Base-by-base conservation (phyloP, 1,140 invertebrate species). In the Portunus trituberculatus region DNA sequence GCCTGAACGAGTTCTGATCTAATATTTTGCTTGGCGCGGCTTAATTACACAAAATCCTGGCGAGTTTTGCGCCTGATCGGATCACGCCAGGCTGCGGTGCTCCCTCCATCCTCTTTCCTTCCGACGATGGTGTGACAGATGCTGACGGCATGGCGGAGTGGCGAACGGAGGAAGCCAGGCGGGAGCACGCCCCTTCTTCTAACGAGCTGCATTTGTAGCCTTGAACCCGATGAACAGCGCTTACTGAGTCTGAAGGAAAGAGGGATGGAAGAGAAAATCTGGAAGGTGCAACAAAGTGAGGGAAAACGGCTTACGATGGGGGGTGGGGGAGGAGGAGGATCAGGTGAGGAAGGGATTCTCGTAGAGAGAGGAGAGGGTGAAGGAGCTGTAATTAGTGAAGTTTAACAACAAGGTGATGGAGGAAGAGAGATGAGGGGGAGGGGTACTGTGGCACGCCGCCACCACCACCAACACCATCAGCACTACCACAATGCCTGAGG, bases 11-110 rank as follows among this genome's bases (percentile, higher is more conserved):
- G 45, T 76, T 83, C 76, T 31, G 91, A 82, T 92, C 91, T 83
- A 92, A 92, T 92, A 92, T 92, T 92, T 92, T 92, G 91, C 59
- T 76, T 76, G 91, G 59, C 52, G n/a, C 45, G 59, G 59, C 91
- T 92, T 92, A 92, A 92, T 92, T 92, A 92, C 91, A 92, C 91
- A 92, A 92, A 92, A 92, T 92, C 91, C 91, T 39, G 91, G 14
- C 91, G 91, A 76, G 91, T 92, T 92, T 92, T 83, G n/a, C 91
- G 91, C 91, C 59, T 92, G 59, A 92, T 92, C 91, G 52, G 59
- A 92, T 3, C 67, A 52, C 76, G 76, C 67, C 91, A 76, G 91
- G 91, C 67, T 67, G 52, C 46, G 52, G 31, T 29, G 14, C 28
- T 12, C 52, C 52, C 67, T 39, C 59, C 91, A 29, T 59, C 76